A percentile compares a stretch with the other conserved stretches of the same genome.
Conservation (phyloP, 2,888 invertebrate species). For the Linyphia triangularis region DNA sequence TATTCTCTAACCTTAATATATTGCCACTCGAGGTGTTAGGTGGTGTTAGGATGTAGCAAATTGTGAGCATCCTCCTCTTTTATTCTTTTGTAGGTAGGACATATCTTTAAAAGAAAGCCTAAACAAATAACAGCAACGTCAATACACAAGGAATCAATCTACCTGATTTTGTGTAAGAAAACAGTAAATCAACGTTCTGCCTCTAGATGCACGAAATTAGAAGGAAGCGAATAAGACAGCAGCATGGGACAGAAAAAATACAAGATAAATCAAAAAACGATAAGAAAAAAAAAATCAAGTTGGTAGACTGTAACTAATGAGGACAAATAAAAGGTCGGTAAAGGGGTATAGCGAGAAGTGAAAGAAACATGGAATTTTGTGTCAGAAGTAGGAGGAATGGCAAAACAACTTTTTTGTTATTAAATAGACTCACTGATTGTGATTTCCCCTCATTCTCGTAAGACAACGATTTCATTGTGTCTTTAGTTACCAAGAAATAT, state of each 20-base stretch:
- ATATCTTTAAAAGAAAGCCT: conserved; percentile 13
- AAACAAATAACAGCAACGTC: background rate
- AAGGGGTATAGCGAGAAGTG: conserved; percentile 35
- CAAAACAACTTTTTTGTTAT: background rate
- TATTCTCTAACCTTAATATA: too few species aligned
- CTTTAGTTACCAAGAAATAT: background rate
- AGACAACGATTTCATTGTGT: background rate
- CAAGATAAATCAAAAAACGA: conserved; percentile 4
- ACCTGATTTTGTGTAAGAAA: conserved; percentile 65
- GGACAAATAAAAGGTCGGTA: conserved; percentile 65
- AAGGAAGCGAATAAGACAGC: conserved; percentile 18
- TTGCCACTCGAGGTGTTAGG: too few species aligned
- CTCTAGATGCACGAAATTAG: conserved; percentile 60
- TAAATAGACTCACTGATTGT: conserved; percentile 4
- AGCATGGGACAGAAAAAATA: conserved; percentile 7
- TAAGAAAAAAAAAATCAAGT: conserved; percentile 59
- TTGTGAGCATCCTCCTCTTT: too few species aligned
- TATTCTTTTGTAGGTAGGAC: too few species aligned
- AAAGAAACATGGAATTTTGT: conserved; percentile 57
- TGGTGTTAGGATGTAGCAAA: too few species aligned
- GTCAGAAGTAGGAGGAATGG: conserved; percentile 30
- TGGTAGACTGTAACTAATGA: conserved; percentile 61
- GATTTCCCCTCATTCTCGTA: background rate
- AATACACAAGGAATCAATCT: conserved; percentile 68
- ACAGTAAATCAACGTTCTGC: conserved; percentile 71